A percentile compares a stretch with the other conserved stretches of the same genome.
These are phyloP conservation scores for Tor tambroides DNA, from an alignment of 2,113 vertebrate species.

Conservation along the genomic window DNA sequence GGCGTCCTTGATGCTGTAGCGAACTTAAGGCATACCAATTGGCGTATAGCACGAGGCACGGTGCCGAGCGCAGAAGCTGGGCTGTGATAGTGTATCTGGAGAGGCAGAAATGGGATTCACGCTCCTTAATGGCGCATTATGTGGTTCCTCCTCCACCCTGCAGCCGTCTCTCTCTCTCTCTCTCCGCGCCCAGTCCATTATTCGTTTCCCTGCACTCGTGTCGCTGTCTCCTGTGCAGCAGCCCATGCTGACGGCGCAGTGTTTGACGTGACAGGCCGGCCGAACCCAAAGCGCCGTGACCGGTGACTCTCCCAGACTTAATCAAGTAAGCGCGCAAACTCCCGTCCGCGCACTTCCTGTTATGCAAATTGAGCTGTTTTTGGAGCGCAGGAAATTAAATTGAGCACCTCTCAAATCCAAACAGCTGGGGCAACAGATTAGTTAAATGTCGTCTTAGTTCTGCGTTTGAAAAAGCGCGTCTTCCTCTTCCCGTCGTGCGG, in stretches of 20 bases:
- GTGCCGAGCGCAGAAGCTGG: not conserved
- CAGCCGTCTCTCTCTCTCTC: not conserved
- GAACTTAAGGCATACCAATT: not conserved
- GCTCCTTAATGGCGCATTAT: constrained; percentile 72
- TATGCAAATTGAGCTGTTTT: constrained; percentile 51
- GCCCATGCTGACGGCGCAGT: not conserved
- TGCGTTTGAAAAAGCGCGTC: constrained; percentile 14
- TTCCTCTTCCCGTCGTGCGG: not conserved
- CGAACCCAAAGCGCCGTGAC: not conserved
- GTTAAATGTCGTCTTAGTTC: constrained; percentile 46
- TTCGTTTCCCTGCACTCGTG: not conserved
- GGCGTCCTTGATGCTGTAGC: not conserved
- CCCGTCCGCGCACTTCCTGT: constrained; percentile 19
- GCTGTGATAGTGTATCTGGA: constrained; percentile 43
- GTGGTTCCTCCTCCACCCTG: constrained; percentile 68
- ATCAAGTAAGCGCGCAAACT: not conserved
- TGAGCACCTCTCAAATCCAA: constrained; percentile 41
- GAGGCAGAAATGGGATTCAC: constrained; percentile 64
- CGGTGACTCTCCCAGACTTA: not conserved
- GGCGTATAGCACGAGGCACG: not conserved
- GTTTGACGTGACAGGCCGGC: not conserved
- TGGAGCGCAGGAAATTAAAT: constrained; percentile 56
- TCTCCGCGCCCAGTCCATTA: not conserved
- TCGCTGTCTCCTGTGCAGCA: constrained; percentile 2
- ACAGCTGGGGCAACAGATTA: constrained; percentile 59